Base-by-base conservation (phyloP, 2,797 vertebrate species). In the Leptodactylus fallax region DNA sequence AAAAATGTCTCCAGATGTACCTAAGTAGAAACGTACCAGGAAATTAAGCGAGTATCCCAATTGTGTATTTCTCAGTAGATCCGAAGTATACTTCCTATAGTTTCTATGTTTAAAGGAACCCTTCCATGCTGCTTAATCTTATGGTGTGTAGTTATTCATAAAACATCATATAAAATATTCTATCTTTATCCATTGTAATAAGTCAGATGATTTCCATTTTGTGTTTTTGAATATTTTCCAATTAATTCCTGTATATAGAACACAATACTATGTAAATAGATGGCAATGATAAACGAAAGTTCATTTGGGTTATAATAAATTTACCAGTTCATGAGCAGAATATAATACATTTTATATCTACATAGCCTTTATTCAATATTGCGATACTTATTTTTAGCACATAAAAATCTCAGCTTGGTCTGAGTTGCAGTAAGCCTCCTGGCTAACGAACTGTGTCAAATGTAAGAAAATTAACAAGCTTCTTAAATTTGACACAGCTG, bases 361-460 rank as follows among this genome's bases (percentile, higher is more conserved):
- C 51, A 55, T 14, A 61, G 21, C n/a, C 79, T 63, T 53, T 53
- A 53, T 82, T 67, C 6, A 17, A 53, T 51, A 53, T 53, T 77
- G 53, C 21, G n/a, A 6, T 27, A 53, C 63, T 83, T 83, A 69
- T 69, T 82, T 82, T 67, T 82, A 82, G 60, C 45, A 23, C 36
- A 53, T 12, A 71, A 83, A 58, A 84, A 78, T 21, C 71, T 88
- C 69, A 13, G 61, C 60, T 85, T 25, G 55, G 65, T 80, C 49
- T 61, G 23, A 63, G 49, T 36, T 47, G 81, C 55, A 63, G 36
- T 74, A 85, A 85, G 76, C 65, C 55, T 85, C 21, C 87, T 72
- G 76, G 82, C 67, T 88, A 81, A 81, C 19, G 78, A 88, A 88
- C 83, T 85, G 82, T 85, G 67, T 85, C 87, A 88, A 85, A 81